phyloP scores from a whole-genome alignment of 1,140 invertebrate species.

The Zaprionus inermis region DNA sequence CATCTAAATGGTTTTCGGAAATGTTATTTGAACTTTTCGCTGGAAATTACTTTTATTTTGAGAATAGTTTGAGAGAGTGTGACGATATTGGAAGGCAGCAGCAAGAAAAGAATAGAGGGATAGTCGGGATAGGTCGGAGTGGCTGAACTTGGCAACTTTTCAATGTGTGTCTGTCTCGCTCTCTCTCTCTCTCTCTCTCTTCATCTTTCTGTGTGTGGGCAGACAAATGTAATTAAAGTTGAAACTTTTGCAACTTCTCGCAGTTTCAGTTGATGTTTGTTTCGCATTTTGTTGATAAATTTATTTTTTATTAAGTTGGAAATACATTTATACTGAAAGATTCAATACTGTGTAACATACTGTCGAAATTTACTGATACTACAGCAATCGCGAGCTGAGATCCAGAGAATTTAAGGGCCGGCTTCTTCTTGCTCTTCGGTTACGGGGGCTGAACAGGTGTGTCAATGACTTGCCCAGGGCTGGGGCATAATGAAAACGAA shows the following conservation, averaged over 20 bases:
- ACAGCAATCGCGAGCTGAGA: neutral
- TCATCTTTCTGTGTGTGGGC: constrained; percentile 17
- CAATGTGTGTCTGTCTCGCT: neutral
- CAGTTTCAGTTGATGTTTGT: constrained; percentile 2
- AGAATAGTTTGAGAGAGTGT: constrained; percentile 25
- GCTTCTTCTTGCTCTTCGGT: no score
- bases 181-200: neutral
- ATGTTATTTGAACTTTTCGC: constrained; percentile 70
- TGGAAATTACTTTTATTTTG: constrained; percentile 51
- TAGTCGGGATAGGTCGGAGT: neutral
- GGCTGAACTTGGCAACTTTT: constrained; percentile 43
- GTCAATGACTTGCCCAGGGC: constrained; percentile 73
- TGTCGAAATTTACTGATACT: neutral
- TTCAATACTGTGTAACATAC: neutral
- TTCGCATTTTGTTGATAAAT: neutral
- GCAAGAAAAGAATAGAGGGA: neutral
- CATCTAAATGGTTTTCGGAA: constrained; percentile 77
- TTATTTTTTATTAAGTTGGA: constrained; percentile 6
- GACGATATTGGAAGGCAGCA: constrained; percentile 7
- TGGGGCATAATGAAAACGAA: constrained; percentile 76
- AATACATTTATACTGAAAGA: neutral
- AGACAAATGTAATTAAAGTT: constrained; percentile 52
- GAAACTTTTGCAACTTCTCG: constrained; percentile 23
- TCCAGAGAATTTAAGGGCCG: neutral
- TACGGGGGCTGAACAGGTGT: constrained; percentile 58